Evolutionary conservation across 2,797 vertebrate species (phyloP).

Genomic region (Nasua narica): DNA sequence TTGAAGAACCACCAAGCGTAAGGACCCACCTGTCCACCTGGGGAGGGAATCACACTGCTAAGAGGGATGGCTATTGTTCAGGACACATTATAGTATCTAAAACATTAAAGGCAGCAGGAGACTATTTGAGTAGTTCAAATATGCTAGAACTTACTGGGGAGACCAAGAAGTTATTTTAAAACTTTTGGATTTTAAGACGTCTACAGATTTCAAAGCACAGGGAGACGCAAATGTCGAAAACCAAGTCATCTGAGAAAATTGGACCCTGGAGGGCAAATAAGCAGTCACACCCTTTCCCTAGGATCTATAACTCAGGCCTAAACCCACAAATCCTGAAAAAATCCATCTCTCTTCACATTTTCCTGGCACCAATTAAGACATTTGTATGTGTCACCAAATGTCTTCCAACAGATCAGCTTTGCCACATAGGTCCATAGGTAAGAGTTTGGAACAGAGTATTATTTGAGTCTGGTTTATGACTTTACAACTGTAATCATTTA

Average conservation of each 20-base stretch:
- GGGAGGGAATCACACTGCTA: neutral
- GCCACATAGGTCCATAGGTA: neutral
- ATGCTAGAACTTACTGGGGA: neutral
- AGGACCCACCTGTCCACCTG: neutral
- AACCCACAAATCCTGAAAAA: neutral
- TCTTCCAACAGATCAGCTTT: neutral
- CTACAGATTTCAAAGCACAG: neutral
- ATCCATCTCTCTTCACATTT: neutral
- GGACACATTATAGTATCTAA: neutral
- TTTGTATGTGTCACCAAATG: neutral
- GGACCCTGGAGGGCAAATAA: neutral
- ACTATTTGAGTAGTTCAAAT: neutral
- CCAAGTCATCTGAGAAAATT: neutral
- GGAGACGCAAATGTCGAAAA: neutral
- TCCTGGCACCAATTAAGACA: neutral
- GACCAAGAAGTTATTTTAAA: neutral
- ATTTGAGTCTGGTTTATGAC: neutral
- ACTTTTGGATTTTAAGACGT: neutral
- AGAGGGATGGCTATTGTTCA: accelerated
- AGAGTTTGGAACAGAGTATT: neutral
- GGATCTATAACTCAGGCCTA: neutral
- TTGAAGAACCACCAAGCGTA: neutral
- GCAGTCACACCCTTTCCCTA: neutral
- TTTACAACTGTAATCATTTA: neutral
- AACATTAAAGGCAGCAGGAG: neutral